A percentile compares a stretch with the other conserved stretches of the same genome.
Conservation (phyloP, 1,140 invertebrate species). For the Lasaia peninsularis region DNA sequence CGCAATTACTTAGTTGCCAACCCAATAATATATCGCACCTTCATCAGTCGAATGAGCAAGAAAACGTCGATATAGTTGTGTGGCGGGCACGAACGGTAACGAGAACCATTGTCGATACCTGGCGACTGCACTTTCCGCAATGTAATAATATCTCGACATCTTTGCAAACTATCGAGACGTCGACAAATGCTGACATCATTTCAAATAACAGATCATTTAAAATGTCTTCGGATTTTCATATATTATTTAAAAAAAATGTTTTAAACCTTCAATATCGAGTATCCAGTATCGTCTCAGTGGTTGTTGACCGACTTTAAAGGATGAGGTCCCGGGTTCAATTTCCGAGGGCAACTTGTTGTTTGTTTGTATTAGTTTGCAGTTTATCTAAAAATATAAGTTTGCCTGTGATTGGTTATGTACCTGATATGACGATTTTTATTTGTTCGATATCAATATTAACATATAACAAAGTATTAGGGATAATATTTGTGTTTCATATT, state of each 20-base stretch:
- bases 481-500: no score
- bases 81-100: neutral
- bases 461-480: no score
- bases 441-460: no score
- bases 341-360: no score
- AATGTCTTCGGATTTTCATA: neutral
- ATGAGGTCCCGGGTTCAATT: no score
- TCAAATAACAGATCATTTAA: neutral
- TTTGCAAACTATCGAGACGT: conserved; percentile 1
- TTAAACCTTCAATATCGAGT: neutral
- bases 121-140: conserved; percentile 6
- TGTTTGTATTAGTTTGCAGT: no score
- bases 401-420: no score
- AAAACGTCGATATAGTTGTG: neutral
- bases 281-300: no score
- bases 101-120: conserved; percentile 8
- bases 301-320: no score
- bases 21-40: neutral
- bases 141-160: conserved; percentile 10
- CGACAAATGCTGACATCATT: conserved; percentile 10
- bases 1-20: no score
- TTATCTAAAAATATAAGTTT: no score
- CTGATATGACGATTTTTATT: no score
- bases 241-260: neutral
- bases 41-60: neutral